Base-by-base conservation (phyloP, 2,888 invertebrate genomes). In the Lepeophtheirus nordmannii region DNA sequence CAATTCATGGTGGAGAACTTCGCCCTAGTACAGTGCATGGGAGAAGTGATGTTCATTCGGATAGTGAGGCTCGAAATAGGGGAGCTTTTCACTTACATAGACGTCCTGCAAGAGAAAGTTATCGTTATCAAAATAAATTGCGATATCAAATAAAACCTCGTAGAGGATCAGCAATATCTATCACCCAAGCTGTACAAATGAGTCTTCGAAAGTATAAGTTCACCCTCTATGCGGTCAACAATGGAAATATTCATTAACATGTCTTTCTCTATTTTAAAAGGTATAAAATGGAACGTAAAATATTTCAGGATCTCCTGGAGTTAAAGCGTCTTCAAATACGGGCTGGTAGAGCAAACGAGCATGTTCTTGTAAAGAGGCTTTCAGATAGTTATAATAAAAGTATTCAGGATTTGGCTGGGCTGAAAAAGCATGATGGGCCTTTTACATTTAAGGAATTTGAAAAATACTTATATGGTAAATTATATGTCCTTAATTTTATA, bases 251-350 rank as follows among this genome's bases (percentile, higher is more conserved):
- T 30, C 30, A 30, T 30, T 30, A 30, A 30, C 7, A 30, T 30
- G 7, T 30, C 30, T 30, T 30, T 30, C 30, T 30, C 30, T 2
- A 30, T 30, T 30, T 30, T 30, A 30, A 30, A 69, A 79, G 91
- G 74, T 92, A 91, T 75, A 89, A 91, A 72, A 82, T 90, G 73
- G 92, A 93, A 76, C 80, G 91, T 68, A 87, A 89, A 74, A 87
- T 93, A 72, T 92, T 94, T 75, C 90, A 93, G 74, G 91, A 93
- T 75, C 80, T 94, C 67, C 80, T 93, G 72, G 93, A 94, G 74
- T 77, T 94, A 65, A 94, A 94, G 76, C 82, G 91, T 64, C 80
- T 90, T 70, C 93, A 94, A 77, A 92, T 93, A 72, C 83, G 92
- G 72, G 87, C 89, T 40, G 89, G 88, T 62, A 85, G 87, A 76